Base-by-base conservation (phyloP, 2,113 vertebrate genomes). In the Elachura formosa region DNA sequence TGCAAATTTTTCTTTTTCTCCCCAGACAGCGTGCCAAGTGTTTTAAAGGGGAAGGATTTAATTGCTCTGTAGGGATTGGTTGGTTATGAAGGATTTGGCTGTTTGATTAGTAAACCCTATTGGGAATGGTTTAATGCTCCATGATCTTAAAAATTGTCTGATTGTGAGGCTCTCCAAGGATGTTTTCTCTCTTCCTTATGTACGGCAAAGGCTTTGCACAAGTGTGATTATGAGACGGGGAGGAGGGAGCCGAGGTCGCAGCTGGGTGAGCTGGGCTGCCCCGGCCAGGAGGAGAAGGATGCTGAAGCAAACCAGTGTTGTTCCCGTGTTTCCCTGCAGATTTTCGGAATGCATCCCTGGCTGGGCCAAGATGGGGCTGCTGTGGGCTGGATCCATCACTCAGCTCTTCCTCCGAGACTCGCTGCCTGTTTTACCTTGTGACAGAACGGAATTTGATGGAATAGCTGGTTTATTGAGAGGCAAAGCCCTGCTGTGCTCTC, bases 11-110 rank as follows among this genome's bases (percentile, higher is more conserved):
- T 97, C 97, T 96, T 95, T 97, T 97, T 97, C 97, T 99, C 99
- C 98, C 99, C 97, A 99, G 99, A 99, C 98, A 97, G 98, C 97
- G 97, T 99, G 98, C 98, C 98, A 98, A 99, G 99, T 99, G 98
- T 99, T 99, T 99, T 99, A 99, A 99, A 99, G 98, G 99, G 99
- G 98, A 99, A 99, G 98, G 98, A 99, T 99, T 99, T 99, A 99
- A 99, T 99, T 99, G 99, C 99, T 99, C 99, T 99, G 98, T 99
- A 98, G 99, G 99, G 99, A 99, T 99, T 99, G 99, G 99, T 98
- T 99, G 99, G 99, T 99, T 99, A 99, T 99, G 99, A 99, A 98
- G 98, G 99, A 99, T 99, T 99, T 98, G 99, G 98, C 98, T 99
- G 99, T 99, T 99, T 99, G 99, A 99, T 99, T 99, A 99, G 99